phyloP scores from a whole-genome alignment of 2,888 invertebrate genomes.

The Dynastes maya region DNA sequence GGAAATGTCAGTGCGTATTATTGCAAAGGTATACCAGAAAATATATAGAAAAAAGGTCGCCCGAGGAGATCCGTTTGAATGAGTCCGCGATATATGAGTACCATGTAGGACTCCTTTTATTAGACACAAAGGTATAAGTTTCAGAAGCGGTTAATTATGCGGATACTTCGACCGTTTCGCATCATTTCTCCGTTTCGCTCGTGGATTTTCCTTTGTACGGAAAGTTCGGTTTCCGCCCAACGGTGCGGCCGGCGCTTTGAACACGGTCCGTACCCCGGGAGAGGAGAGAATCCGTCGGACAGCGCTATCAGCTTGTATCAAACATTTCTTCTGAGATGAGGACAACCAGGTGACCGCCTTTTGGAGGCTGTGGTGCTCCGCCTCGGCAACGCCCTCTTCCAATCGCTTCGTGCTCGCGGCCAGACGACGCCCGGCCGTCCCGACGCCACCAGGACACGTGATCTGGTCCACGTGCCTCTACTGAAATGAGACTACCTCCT shows the following conservation, averaged over 20 bases:
- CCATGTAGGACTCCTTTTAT: not conserved
- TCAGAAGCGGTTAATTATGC: conserved; percentile 29
- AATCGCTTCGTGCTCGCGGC: conserved; percentile 60
- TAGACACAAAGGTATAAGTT: conserved; percentile 2
- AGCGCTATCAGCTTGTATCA: conserved; percentile 28
- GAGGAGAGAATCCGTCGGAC: conserved; percentile 20
- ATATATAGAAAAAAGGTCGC: too few relatives aligned
- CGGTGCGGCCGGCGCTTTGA: conserved; percentile 2
- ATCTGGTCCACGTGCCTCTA: conserved; percentile 66
- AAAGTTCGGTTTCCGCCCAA: conserved; percentile 20
- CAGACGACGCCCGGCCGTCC: conserved; percentile 59
- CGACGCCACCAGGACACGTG: conserved; percentile 62
- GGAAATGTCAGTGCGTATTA: too few relatives aligned
- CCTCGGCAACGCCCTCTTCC: conserved; percentile 64
- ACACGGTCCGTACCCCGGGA: not conserved
- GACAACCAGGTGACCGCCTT: conserved; percentile 62
- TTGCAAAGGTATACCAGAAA: too few relatives aligned
- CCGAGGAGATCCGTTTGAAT: too few relatives aligned
- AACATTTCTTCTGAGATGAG: conserved; percentile 51
- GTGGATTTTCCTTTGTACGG: not conserved
- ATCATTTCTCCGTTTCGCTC: conserved; percentile 15
- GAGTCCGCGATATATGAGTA: too few relatives aligned
- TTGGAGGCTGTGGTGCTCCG: conserved; percentile 63
- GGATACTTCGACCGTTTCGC: conserved; percentile 30
- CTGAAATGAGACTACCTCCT: conserved; percentile 61